Conservation (phyloP, 30 jellyfish, hydroid and myxozoan genomes). For the Catostylus mosaicus region DNA sequence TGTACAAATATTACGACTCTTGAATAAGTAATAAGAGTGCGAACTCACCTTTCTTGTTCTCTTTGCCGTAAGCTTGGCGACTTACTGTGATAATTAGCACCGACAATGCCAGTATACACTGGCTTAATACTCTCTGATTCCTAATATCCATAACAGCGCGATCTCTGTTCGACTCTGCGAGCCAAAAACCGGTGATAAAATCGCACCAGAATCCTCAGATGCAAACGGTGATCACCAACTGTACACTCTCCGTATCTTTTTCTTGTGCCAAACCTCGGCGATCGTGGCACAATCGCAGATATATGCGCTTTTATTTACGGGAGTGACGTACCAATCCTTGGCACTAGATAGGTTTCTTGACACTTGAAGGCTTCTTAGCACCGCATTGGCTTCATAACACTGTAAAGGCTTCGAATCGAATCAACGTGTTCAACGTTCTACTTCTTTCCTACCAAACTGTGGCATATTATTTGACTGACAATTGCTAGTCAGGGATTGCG, state of each 20-base stretch:
- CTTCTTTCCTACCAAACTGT: background rate
- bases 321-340: no score
- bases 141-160: background rate
- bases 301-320: no score
- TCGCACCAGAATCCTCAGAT: background rate
- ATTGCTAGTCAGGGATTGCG: conserved; percentile 30
- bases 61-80: conserved; percentile 14
- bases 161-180: background rate
- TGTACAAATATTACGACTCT: no score
- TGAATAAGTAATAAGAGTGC: background rate
- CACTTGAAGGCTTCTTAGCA: background rate
- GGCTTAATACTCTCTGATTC: background rate
- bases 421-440: background rate
- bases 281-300: no score
- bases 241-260: no score
- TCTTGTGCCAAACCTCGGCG: no score
- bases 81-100: conserved; percentile 25
- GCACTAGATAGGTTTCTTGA: background rate
- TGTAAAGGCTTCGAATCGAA: background rate
- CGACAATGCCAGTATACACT: conserved; percentile 13
- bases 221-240: no score
- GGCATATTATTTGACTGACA: conserved; percentile 17
- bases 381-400: background rate
- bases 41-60: conserved; percentile 12
- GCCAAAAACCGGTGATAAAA: background rate